phyloP scores from a whole-genome alignment of 2,797 vertebrate species.

The Fringilla coelebs region DNA sequence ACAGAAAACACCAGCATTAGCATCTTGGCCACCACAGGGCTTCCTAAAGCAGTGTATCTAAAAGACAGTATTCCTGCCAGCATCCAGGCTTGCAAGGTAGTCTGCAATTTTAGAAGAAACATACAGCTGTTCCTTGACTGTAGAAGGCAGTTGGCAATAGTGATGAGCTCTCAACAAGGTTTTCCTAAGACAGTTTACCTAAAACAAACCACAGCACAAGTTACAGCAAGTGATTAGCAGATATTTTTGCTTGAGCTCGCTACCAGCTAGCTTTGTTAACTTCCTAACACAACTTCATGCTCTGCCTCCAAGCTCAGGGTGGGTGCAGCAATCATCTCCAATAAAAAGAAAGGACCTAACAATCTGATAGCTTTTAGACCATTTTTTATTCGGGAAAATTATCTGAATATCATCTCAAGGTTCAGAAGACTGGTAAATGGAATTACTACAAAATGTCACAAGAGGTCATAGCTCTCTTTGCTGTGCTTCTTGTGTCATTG shows the following conservation, averaged over 20 bases:
- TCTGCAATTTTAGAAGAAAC: not conserved
- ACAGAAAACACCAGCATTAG: not conserved
- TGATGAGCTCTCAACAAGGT: not conserved
- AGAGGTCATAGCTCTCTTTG: not conserved
- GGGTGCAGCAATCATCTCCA: not conserved
- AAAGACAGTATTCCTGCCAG: not conserved
- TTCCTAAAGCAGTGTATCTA: conserved; percentile 16
- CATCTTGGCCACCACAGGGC: not conserved
- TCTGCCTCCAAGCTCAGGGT: not conserved
- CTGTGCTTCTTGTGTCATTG: not conserved
- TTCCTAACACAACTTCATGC: not conserved
- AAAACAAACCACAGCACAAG: not conserved
- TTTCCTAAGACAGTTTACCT: not conserved
- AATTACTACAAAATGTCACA: not conserved
- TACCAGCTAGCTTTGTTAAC: not conserved
- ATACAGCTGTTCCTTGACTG: not conserved
- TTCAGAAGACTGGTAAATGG: not conserved
- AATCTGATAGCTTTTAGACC: not conserved
- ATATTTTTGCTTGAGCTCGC: not conserved
- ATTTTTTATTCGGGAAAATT: not conserved
- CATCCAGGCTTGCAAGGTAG: not conserved
- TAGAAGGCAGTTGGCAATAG: not conserved
- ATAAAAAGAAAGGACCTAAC: not conserved
- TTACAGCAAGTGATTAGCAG: not conserved
- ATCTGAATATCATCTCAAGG: not conserved